Conservation (phyloP, 2,797 vertebrate genomes). For the Phrynocephalus guinanensis region DNA sequence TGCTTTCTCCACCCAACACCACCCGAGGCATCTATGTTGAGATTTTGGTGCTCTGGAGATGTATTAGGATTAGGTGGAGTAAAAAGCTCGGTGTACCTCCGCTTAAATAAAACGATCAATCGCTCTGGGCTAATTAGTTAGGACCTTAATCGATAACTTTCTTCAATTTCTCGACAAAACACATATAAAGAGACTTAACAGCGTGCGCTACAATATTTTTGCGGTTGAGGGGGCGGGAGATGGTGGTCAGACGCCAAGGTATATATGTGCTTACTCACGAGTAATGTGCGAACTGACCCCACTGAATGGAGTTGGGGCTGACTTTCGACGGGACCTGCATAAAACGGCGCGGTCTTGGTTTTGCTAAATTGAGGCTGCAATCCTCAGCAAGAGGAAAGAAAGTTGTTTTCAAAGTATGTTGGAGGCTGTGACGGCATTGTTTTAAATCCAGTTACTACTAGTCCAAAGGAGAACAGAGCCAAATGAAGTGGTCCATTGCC, state of each 20-base stretch:
- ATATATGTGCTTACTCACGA: background rate
- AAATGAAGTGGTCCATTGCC: too few relatives aligned
- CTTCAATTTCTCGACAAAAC: background rate
- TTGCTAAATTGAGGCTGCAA: background rate
- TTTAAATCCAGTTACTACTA: too few relatives aligned
- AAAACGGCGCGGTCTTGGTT: too few relatives aligned
- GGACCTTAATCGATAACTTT: background rate
- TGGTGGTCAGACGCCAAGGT: too few relatives aligned
- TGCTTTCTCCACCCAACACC: too few relatives aligned
- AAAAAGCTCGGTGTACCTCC: too few relatives aligned
- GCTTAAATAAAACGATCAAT: background rate
- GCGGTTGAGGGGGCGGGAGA: too few relatives aligned
- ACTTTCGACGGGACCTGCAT: background rate
- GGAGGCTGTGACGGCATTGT: too few relatives aligned
- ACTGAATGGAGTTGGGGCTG: background rate
- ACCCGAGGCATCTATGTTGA: too few relatives aligned
- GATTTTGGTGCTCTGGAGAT: too few relatives aligned
- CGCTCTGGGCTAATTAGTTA: background rate
- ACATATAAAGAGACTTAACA: background rate
- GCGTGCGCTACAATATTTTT: background rate
- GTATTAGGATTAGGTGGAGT: too few relatives aligned
- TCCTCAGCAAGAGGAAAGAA: background rate
- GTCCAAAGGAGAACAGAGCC: too few relatives aligned
- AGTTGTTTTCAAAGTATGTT: background rate
- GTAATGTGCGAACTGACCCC: background rate